Evolutionary conservation across 2,797 vertebrate species (phyloP), one percentile per base, ranked within the genome.

Genomic region (Pseudotriccus pelzelni): DNA sequence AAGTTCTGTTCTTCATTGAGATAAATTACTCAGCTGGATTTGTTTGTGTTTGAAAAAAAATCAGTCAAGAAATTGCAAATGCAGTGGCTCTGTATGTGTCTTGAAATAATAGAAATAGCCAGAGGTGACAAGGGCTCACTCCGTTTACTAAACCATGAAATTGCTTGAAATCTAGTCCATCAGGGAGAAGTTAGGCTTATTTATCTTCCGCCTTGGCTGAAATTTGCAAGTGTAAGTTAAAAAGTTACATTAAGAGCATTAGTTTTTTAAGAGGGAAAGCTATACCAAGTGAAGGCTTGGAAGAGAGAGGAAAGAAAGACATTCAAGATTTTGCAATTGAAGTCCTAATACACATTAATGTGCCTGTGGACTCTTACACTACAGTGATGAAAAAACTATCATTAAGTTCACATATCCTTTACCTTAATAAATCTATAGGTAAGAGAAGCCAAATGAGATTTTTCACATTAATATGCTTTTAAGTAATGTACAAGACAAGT

Each of bases 241-340:
- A 79, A 83, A 73, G 24, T 36, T 2, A 13, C 6, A 18, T 50
- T 37, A 44, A 27, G 25, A 50, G 5, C 36, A 44, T n/a, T 53
- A 53, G 13, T 36, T 27, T 9, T 79, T 83, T 24, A 20, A 39
- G 47, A 5, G 4, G 21, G 23, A 53, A 60, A 69, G 7, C 3
- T 13, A 3, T 2, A 3, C 5, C 25, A 66, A 56, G 3, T 2
- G 2, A 39, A 22, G 15, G 5, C 21, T 58, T 74, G 47, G 20
- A 91, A 69, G 16, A 77, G 11, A 19, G 2, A 13, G 12, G 7
- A 39, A 50, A 56, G 30, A 30, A 32, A 14, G 12, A 47, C 2
- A n/a, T 36, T 47, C 34, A 50, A 23, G 34, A 47, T 50, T 69
- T 75, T 49, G 8, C 18, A 25, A 56, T 4, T 47, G 30, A 32